These are phyloP conservation scores for Cryptomyrus ogoouensis DNA, from an alignment of 2,113 vertebrate genomes.

Conservation along the genomic window DNA sequence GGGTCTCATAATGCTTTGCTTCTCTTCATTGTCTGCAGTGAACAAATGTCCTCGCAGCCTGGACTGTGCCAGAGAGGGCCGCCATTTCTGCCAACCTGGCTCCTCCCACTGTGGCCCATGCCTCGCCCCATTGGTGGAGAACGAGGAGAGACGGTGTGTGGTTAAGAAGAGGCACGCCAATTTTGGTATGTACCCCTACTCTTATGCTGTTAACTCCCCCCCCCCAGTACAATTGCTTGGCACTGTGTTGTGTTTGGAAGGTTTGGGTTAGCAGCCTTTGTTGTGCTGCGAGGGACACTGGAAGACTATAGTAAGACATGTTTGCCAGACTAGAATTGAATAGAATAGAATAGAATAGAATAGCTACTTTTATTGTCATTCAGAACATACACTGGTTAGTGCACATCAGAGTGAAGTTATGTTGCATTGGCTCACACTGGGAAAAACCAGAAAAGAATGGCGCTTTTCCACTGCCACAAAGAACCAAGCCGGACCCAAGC, in stretches of 20 bases:
- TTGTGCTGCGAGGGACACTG: neutral
- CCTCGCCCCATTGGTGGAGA: slow-evolving; percentile 67
- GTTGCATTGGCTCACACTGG: neutral
- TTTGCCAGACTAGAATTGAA: neutral
- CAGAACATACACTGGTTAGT: too few relatives aligned
- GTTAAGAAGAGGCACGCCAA: slow-evolving; percentile 43
- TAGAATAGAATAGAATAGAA: too few relatives aligned
- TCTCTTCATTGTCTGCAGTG: slow-evolving; percentile 42
- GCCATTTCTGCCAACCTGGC: slow-evolving; percentile 66
- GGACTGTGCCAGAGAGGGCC: slow-evolving; percentile 72
- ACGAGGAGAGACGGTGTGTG: slow-evolving; percentile 59
- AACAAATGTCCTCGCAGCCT: slow-evolving; percentile 69
- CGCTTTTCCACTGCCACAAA: neutral
- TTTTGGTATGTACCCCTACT: slow-evolving; percentile 28
- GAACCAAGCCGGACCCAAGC: neutral
- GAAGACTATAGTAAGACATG: neutral
- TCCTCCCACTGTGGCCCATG: slow-evolving; percentile 71
- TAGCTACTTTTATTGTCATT: too few relatives aligned
- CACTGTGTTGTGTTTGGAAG: neutral
- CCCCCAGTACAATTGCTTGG: neutral
- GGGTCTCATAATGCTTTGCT: neutral
- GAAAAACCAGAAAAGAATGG: neutral
- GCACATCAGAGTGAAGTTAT: too few relatives aligned
- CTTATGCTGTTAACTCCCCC: neutral
- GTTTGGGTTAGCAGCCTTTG: neutral